phyloP scores from a whole-genome alignment of 2,113 vertebrate species.

The Castor canadensis region DNA sequence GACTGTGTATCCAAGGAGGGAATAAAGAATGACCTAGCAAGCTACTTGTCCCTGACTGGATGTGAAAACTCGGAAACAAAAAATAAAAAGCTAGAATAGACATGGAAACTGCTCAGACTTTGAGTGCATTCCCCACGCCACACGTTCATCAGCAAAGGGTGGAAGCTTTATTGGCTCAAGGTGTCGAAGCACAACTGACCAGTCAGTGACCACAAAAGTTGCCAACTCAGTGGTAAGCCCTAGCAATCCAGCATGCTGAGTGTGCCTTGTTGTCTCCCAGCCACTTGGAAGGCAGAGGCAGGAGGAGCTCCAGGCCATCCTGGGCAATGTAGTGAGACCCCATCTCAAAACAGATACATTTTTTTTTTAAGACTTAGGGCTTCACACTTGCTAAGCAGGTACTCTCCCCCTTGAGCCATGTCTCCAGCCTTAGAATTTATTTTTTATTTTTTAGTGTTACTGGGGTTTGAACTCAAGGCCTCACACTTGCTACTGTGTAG shows the following conservation, averaged over 20 bases:
- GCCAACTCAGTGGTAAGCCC: neutral
- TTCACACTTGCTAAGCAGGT: no score
- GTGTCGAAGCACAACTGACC: neutral
- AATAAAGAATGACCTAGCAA: neutral
- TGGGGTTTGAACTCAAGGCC: no score
- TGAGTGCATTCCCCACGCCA: neutral
- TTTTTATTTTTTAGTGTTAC: no score
- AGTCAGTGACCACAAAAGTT: neutral
- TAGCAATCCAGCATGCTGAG: neutral
- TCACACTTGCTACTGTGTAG: no score
- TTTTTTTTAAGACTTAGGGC: no score
- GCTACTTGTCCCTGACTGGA: neutral
- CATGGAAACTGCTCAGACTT: neutral
- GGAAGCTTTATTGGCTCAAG: neutral
- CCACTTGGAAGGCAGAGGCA: neutral
- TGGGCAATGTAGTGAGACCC: neutral
- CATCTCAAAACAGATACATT: neutral
- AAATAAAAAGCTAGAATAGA: slow-evolving; percentile 18
- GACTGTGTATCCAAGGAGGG: neutral
- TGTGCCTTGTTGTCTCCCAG: no score
- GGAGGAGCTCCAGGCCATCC: neutral
- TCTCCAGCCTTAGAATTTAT: no score
- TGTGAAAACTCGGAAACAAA: slow-evolving; percentile 10
- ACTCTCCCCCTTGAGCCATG: no score
- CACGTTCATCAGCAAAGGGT: neutral